Conservation (phyloP, 2,888 invertebrate species). For the Periphyllus acericola region DNA sequence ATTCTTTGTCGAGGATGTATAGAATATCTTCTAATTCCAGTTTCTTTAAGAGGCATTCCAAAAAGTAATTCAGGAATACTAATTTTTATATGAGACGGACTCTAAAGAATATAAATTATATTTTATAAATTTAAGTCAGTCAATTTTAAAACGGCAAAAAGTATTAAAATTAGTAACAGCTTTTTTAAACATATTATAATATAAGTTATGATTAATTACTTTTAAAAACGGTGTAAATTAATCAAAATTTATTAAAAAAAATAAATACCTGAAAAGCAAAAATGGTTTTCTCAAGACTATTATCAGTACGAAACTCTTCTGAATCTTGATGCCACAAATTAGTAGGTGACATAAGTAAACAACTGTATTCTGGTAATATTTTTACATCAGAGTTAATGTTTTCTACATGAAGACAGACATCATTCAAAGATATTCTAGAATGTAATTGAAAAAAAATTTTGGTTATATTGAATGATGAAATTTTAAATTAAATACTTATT, state of each 20-base stretch:
- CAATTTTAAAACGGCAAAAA: neutral
- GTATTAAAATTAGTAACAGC: no score
- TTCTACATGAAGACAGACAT: conserved; percentile 87
- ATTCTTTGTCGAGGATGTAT: conserved; percentile 84
- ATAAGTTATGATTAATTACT: no score
- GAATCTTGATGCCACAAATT: conserved; percentile 91
- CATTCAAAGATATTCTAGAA: conserved; percentile 77
- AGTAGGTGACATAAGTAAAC: conserved; percentile 90
- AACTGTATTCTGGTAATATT: conserved; percentile 89
- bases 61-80: conserved; percentile 90
- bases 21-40: conserved; percentile 90
- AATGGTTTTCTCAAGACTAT: conserved; percentile 82
- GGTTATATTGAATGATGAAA: neutral
- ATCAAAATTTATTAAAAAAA: neutral
- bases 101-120: conserved; percentile 69
- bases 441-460: neutral
- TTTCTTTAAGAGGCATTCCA: conserved; percentile 89
- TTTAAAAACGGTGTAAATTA: neutral
- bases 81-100: conserved; percentile 83
- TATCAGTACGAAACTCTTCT: conserved; percentile 81
- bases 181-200: no score
- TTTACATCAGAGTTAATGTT: conserved; percentile 69
- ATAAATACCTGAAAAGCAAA: conserved; percentile 81
- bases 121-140: neutral
- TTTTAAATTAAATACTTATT: conserved; percentile 71